These are phyloP conservation scores for Brachylomia viminalis DNA, from an alignment of 2,888 invertebrate genomes.

Conservation along the genomic window DNA sequence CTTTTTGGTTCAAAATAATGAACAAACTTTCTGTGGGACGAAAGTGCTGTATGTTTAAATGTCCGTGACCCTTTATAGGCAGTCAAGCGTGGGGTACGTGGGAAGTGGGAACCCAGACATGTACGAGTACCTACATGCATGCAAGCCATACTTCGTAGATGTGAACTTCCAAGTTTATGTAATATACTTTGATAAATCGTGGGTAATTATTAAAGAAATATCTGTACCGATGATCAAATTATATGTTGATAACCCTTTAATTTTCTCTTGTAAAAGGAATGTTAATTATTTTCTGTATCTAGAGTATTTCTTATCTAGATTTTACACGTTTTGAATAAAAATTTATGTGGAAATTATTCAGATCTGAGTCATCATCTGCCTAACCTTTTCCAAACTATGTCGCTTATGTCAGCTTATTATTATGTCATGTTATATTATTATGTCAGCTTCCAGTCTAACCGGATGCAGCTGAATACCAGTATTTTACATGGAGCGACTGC, in stretches of 20 bases:
- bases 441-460: background rate
- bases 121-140: constrained; percentile 2
- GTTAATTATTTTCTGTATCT: constrained; percentile 22
- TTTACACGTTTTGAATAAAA: background rate
- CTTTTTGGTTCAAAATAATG: constrained; percentile 65
- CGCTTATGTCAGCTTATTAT: too few relatives aligned
- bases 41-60: constrained; percentile 60
- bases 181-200: constrained; percentile 45
- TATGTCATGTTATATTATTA: too few relatives aligned
- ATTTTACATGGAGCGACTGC: background rate
- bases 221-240: constrained; percentile 43
- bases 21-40: constrained; percentile 62
- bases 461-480: background rate
- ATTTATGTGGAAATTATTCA: background rate
- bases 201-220: constrained; percentile 45
- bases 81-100: constrained; percentile 61
- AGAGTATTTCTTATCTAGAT: constrained; percentile 1
- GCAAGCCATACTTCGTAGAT: constrained; percentile 36
- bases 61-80: constrained; percentile 62
- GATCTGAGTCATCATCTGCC: background rate
- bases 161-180: constrained; percentile 32
- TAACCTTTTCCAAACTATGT: background rate
- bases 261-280: constrained; percentile 11
- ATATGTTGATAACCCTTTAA: constrained; percentile 19
- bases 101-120: constrained; percentile 62